Evolutionary conservation across 2,797 vertebrate species (phyloP).

Genomic region (Sciaenops ocellatus): DNA sequence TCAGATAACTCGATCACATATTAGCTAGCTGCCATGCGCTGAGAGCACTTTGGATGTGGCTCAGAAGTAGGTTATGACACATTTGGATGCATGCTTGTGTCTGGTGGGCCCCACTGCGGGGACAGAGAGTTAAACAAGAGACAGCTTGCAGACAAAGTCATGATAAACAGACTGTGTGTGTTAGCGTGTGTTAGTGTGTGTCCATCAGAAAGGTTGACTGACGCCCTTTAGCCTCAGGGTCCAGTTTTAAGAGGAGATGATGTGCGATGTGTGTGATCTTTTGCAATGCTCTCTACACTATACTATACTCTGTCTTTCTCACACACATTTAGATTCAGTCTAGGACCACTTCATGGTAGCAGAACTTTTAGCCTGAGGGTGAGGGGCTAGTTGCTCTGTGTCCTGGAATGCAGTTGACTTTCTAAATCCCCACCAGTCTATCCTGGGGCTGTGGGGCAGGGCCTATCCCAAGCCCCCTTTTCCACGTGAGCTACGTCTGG

Average conservation of each 20-base stretch:
- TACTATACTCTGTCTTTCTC: not conserved
- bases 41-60: conserved; percentile 51
- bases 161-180: conserved; percentile 56
- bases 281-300: not conserved
- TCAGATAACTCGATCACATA: conserved; percentile 65
- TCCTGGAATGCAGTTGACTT: conserved; percentile 84
- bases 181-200: conserved; percentile 8
- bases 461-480: conserved; percentile 80
- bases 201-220: conserved; percentile 42
- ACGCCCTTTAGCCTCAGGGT: conserved; percentile 69
- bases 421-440: conserved; percentile 83
- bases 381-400: conserved; percentile 69
- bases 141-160: conserved; percentile 53
- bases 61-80: conserved; percentile 76
- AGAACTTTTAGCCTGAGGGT: conserved; percentile 60
- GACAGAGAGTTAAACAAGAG: conserved; percentile 59
- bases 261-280: no score
- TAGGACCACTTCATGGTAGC: conserved; percentile 11
- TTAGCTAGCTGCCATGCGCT: conserved; percentile 48
- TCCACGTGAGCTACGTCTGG: conserved; percentile 79
- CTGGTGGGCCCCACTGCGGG: conserved; percentile 57
- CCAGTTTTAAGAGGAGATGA: conserved; percentile 43
- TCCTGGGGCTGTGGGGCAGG: conserved; percentile 81
- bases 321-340: conserved; percentile 50
- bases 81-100: conserved; percentile 66